Conservation (phyloP, 1,140 invertebrate genomes). For the Lycorma delicatula region DNA sequence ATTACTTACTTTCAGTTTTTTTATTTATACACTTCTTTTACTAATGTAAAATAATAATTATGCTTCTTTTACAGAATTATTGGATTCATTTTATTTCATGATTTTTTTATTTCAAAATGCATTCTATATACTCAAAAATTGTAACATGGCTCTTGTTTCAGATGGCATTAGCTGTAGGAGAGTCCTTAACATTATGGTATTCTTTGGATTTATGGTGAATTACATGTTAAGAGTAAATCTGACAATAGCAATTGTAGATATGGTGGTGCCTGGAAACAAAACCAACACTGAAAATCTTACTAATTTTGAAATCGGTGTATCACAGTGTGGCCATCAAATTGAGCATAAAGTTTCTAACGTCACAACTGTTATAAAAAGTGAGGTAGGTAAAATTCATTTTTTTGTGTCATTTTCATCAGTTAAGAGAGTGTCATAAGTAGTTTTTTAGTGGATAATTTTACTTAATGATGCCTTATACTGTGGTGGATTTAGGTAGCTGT, state of each 20-base stretch:
- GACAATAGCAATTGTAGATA: constrained; percentile 81
- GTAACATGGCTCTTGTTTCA: constrained; percentile 43
- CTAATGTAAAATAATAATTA: too few species aligned
- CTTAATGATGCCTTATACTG: too few species aligned
- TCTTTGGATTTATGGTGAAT: constrained; percentile 78
- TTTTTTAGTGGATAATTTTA: too few species aligned
- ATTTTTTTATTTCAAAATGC: too few species aligned
- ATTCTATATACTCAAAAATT: too few species aligned
- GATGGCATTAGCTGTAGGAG: constrained; percentile 63
- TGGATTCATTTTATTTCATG: too few species aligned
- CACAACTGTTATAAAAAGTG: neutral
- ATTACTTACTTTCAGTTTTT: too few species aligned
- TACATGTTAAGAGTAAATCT: constrained; percentile 82
- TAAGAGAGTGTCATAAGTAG: too few species aligned
- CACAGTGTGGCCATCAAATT: neutral
- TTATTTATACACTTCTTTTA: too few species aligned
- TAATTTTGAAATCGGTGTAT: neutral
- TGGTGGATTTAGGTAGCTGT: too few species aligned
- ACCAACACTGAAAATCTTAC: neutral
- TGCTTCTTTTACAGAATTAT: too few species aligned
- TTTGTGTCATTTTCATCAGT: too few species aligned
- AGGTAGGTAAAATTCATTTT: neutral
- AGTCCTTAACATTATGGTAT: constrained; percentile 73
- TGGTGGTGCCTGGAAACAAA: constrained; percentile 49
- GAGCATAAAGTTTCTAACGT: neutral